Base-by-base conservation (phyloP, 2,888 invertebrate genomes). In the Eilema griseolum region DNA sequence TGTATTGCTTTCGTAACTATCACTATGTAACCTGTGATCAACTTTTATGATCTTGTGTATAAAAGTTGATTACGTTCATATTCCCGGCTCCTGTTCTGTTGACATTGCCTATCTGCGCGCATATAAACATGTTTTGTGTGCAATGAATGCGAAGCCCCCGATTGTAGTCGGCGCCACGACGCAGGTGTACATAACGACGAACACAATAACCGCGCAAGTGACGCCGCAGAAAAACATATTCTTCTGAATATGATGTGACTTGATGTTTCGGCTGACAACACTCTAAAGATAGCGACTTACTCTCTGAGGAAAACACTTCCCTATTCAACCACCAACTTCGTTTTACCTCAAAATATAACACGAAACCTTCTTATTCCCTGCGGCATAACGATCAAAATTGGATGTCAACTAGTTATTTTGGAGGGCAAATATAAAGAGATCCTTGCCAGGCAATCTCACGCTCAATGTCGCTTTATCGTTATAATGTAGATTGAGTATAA, bases 391-490 rank as follows among this genome's bases (percentile, higher is more conserved):
- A 65, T 67, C 16, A 83, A 69, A 77, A 69, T 90, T 24, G 74
- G 11, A 0, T 62, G 68, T 10, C 76, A 73, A 69, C 72, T 75
- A 75, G 68, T 70, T 72, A 74, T 66, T 71, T 71, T 75, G 71
- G 63, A 67, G 66, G 68, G 72, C 73, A 76, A 79, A 81, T 81
- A 78, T 77, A 70, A 69, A 76, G 67, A 74, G 71, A 73, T 82
- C 83, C 82, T 85, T 84, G 85, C 84, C 83, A 88, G 88, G 89
- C 92, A 92, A 93, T 93, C 92, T 93, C 89, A 92, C 91, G 93
- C 92, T 90, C 91, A 90, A 93, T 93, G 92, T 92, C 92, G 90
- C 90, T 92, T 92, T 93, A 93, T 93, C 90, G 93, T 88, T 88
- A 90, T 93, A 93, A 93, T 92, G 92, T 89, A 92, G 90, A 93